Evolutionary conservation across 2,113 vertebrate species (phyloP).

Genomic region (Callaeas wilsoni): DNA sequence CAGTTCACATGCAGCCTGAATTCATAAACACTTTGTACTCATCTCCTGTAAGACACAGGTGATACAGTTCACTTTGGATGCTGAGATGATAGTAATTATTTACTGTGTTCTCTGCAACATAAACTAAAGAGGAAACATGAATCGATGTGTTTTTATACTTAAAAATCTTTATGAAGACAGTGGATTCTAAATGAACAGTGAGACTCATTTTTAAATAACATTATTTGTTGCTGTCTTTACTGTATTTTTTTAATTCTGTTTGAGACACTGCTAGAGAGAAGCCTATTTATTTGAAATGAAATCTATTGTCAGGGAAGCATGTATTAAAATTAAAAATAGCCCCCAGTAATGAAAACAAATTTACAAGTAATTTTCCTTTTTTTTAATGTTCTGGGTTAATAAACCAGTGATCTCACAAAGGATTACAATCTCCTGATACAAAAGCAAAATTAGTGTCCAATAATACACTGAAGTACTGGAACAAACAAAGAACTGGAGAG

Average conservation of each 20-base stretch:
- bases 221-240: background rate
- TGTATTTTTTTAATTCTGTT: background rate
- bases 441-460: conserved; percentile 34
- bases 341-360: conserved; percentile 18
- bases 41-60: background rate
- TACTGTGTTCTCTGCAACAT: background rate
- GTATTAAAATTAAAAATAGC: conserved; percentile 18
- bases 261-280: background rate
- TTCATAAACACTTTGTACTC: background rate
- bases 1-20: background rate
- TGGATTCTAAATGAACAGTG: background rate
- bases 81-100: background rate
- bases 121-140: background rate
- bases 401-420: background rate
- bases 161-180: background rate
- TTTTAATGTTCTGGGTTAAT: conserved; percentile 3
- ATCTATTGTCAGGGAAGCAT: background rate
- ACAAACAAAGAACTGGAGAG: background rate
- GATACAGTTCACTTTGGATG: background rate
- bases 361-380: background rate
- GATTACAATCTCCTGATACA: background rate
- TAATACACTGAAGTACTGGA: background rate
- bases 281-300: conserved; percentile 1
- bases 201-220: background rate
- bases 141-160: background rate